phyloP scores from a whole-genome alignment of 2,113 vertebrate genomes.

The Leuciscus idus region DNA sequence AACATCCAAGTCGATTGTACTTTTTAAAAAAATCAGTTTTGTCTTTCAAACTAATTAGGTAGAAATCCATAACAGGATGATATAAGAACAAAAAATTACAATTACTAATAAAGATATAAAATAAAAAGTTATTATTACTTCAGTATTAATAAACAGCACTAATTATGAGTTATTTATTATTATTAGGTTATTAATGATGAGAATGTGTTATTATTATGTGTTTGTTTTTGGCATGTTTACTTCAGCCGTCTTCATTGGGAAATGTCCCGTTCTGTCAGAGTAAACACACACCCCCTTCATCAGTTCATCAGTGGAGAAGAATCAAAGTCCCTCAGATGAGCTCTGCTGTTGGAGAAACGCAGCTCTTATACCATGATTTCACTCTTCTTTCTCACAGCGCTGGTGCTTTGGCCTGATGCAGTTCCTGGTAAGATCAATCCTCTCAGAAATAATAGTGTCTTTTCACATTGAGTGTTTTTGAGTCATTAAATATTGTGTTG shows the following conservation, averaged over 20 bases:
- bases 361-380: constrained; percentile 32
- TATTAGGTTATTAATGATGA: neutral
- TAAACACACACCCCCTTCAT: constrained; percentile 7
- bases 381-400: constrained; percentile 29
- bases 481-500: neutral
- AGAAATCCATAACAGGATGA: too few species aligned
- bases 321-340: constrained; percentile 42
- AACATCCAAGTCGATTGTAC: too few species aligned
- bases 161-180: neutral
- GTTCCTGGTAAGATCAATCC: constrained; percentile 40
- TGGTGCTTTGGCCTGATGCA: neutral
- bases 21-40: too few species aligned
- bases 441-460: neutral
- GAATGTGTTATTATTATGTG: neutral
- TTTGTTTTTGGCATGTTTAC: neutral
- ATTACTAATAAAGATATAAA: too few species aligned
- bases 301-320: neutral
- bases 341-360: neutral
- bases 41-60: too few species aligned
- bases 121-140: too few species aligned
- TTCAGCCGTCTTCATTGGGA: neutral
- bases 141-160: too few species aligned
- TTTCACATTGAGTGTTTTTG: neutral
- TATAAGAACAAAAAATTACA: too few species aligned
- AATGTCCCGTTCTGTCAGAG: constrained; percentile 4